Evolutionary conservation across 2,113 vertebrate species (phyloP).

Genomic region (Camarhynchus parvulus): DNA sequence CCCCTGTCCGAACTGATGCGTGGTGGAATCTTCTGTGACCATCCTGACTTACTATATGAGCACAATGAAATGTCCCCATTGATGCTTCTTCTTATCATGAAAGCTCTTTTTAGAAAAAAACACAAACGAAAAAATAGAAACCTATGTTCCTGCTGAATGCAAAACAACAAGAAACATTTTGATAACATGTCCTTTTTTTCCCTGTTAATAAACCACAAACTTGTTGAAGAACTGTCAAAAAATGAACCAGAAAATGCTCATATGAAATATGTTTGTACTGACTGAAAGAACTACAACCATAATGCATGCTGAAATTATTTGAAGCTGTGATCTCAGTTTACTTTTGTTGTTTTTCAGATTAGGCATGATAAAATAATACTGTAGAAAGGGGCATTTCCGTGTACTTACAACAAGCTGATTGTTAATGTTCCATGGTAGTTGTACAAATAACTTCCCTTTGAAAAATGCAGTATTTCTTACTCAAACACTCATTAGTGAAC

Average conservation of each 20-base stretch:
- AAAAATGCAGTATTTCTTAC: conserved; percentile 73
- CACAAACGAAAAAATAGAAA: conserved; percentile 70
- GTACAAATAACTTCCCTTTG: conserved; percentile 80
- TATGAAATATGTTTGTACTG: conserved; percentile 73
- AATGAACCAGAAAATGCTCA: conserved; percentile 61
- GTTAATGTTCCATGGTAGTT: conserved; percentile 79
- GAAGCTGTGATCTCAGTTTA: conserved; percentile 81
- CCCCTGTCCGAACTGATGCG: conserved; percentile 12
- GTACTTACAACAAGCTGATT: conserved; percentile 79
- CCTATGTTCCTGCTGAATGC: conserved; percentile 73
- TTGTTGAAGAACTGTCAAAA: conserved; percentile 63
- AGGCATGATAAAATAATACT: conserved; percentile 83
- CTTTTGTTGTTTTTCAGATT: conserved; percentile 80
- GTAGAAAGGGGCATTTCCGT: conserved; percentile 80
- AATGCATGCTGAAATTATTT: conserved; percentile 86
- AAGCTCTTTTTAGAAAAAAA: conserved; percentile 82
- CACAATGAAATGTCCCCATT: conserved; percentile 84
- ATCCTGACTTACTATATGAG: conserved; percentile 80
- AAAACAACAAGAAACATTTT: conserved; percentile 80
- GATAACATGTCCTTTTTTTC: conserved; percentile 78
- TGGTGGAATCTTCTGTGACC: conserved; percentile 64
- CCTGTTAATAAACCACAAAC: conserved; percentile 76
- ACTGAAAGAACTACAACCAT: conserved; percentile 79
- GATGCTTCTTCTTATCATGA: conserved; percentile 80
- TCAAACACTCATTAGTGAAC: conserved; percentile 74